Percentiles rank a stretch among this genome's conserved stretches.
Conservation (phyloP, 92 coral and sea anemone species). For the Porites cylindrica region DNA sequence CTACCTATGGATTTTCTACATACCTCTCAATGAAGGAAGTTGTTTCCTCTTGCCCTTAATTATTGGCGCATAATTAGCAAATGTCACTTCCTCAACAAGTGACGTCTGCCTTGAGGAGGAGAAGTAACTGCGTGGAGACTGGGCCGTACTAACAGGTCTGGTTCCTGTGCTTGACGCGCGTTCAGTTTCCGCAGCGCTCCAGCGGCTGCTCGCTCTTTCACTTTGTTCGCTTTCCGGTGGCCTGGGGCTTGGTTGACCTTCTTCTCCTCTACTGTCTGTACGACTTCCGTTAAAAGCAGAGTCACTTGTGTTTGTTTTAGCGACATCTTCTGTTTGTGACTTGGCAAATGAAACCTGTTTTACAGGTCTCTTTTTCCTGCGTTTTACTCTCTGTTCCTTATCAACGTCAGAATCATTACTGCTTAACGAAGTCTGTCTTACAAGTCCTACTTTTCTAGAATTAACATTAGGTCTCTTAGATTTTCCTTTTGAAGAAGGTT, state of each 20-base stretch:
- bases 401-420: constrained; percentile 15
- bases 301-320: constrained; percentile 27
- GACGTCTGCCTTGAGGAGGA: constrained; percentile 49
- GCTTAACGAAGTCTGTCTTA: background rate
- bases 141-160: constrained; percentile 43
- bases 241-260: constrained; percentile 34
- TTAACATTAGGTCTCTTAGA: background rate
- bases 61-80: constrained; percentile 13
- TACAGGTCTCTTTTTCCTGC: constrained; percentile 23
- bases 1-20: background rate
- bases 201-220: constrained; percentile 56
- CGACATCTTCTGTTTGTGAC: background rate
- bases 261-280: constrained; percentile 27
- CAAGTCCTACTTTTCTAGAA: background rate
- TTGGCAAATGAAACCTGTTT: constrained; percentile 48
- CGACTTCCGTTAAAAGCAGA: constrained; percentile 58
- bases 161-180: constrained; percentile 22
- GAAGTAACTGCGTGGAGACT: constrained; percentile 23
- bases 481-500: background rate
- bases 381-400: background rate
- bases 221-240: constrained; percentile 69
- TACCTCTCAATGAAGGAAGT: background rate
- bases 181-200: constrained; percentile 47
- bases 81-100: constrained; percentile 15
- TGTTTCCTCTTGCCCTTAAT: background rate